A percentile compares a stretch with the other conserved stretches of the same genome.
phyloP scores from a whole-genome alignment of 2,113 vertebrate genomes.

The Leptodactylus fuscus region DNA sequence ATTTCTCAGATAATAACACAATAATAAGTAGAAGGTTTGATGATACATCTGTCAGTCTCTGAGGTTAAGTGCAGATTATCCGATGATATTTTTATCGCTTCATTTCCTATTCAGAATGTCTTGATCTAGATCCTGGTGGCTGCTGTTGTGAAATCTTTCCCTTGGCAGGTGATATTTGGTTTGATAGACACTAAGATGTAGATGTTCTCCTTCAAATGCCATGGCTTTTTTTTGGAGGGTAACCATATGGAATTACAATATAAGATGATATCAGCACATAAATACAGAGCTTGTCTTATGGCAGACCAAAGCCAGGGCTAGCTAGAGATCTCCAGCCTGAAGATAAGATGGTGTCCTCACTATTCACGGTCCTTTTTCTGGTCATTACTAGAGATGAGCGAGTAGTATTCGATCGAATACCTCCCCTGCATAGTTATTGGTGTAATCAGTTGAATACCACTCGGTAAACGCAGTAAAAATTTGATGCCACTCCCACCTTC shows the following conservation, averaged over 20 bases:
- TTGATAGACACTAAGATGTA: no score
- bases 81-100: background rate
- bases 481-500: no score
- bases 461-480: no score
- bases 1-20: no score
- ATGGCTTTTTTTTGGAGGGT: background rate
- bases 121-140: background rate
- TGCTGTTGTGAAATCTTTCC: background rate
- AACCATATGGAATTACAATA: no score
- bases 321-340: background rate
- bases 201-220: background rate
- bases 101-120: background rate
- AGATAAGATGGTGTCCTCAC: background rate
- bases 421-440: no score
- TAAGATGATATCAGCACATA: no score
- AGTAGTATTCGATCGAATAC: no score
- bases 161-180: no score
- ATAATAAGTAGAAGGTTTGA: background rate
- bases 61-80: background rate
- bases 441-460: no score
- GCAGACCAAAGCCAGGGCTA: background rate
- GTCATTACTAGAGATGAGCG: no score
- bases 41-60: background rate
- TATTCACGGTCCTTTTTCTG: background rate
- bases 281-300: no score